Evolutionary conservation across 2,888 invertebrate species (phyloP).

Genomic region (Tetranychus truncatus): DNA sequence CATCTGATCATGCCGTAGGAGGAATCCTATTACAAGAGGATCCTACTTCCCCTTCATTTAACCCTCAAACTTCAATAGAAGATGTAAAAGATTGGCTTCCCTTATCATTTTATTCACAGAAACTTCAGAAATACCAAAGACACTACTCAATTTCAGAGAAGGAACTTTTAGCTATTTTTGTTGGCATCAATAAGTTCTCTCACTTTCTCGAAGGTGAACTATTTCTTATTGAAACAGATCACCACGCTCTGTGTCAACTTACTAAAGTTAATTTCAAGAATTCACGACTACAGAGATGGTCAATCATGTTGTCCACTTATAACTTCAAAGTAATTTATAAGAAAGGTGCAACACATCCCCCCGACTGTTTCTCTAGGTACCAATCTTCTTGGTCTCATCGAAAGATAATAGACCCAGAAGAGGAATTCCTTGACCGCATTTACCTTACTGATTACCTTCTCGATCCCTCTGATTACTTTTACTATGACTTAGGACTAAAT

Average conservation of each 20-base stretch:
- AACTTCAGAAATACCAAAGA: not conserved
- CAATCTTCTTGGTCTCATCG: not conserved
- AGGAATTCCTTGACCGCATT: not conserved
- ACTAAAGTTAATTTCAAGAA: not conserved
- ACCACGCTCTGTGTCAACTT: not conserved
- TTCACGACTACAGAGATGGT: not conserved
- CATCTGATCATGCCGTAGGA: not conserved
- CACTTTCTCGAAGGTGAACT: not conserved
- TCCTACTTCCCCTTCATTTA: not conserved
- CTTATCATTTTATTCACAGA: not conserved
- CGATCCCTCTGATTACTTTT: not conserved
- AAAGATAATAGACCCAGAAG: not conserved
- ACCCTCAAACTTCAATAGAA: not conserved
- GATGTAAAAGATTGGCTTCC: not conserved
- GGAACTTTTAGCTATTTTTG: not conserved
- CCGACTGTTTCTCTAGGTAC: not conserved
- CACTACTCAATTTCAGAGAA: not conserved
- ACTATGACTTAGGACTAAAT: not conserved
- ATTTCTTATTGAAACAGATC: not conserved
- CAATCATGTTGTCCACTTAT: not conserved
- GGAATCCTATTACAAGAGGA: not conserved
- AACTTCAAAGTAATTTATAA: not conserved
- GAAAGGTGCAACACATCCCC: not conserved
- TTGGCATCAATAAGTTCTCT: not conserved
- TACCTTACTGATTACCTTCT: not conserved